Base-by-base conservation (phyloP, 2,113 vertebrate genomes). In the Elaphurus davidianus region DNA sequence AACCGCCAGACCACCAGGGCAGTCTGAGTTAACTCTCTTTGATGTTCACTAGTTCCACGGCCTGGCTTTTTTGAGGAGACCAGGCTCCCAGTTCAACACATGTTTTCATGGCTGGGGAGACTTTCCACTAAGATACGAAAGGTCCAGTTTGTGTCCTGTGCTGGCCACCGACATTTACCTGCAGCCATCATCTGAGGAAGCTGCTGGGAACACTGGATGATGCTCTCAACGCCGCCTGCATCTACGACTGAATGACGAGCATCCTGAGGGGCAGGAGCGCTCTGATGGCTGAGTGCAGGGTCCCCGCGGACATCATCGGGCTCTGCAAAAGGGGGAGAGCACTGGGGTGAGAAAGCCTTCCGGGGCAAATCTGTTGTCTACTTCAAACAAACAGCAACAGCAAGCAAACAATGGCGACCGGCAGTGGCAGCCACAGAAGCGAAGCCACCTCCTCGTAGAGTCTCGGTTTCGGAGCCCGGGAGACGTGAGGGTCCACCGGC, bases 171-270 rank as follows among this genome's bases (percentile, higher is more conserved):
- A 96, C 96, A 93, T 94, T 99, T 99, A 99, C 99, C 99, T 2
- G 99, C 99, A 99, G 99, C 99, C 99, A 99, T 99, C 96, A 99
- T 98, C 98, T 98, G 97, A 98, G 96, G 94, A 92, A 95, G 97
- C 95, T 98, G 97, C 96, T 98, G 98, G 98, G 98, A 97, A 96
- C 98, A 47, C 96, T 40, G 89, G 97, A 96, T 79, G 97, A 98
- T 86, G 97, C 98, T 99, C 97, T 99, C 98, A 98, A 97, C 79
- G 94, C 98, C 98, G 89, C 98, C 97, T 83, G 97, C 97, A 98
- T 98, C 98, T 98, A 98, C 98, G 98, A 98, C 33, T 98, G 97
- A 98, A 95, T 98, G 97, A 97, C 33, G 84, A 98, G 95, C 98
- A 98, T 98, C 95, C 93, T 98, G 97, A 97, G 92, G 95, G 33